phyloP scores from a whole-genome alignment of 2,113 vertebrate species.

The Corythornis cristatus region DNA sequence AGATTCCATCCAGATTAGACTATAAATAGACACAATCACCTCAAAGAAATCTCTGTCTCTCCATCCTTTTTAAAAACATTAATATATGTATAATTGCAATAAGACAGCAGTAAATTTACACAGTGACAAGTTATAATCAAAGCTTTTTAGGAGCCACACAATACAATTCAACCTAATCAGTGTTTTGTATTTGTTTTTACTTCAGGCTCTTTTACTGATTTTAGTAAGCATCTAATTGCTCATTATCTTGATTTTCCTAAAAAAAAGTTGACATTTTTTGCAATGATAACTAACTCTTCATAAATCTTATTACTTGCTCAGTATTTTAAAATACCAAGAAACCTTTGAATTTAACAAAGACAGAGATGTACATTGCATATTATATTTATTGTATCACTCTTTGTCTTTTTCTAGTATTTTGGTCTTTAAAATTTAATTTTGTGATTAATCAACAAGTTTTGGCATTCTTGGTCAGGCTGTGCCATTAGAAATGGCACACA shows the following conservation, averaged over 20 bases:
- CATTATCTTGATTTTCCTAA: not conserved
- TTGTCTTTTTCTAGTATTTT: not conserved
- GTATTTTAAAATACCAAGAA: not conserved
- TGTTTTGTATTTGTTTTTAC: conserved; percentile 47
- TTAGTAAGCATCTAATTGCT: not conserved
- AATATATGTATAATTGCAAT: conserved; percentile 47
- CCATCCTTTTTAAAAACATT: conserved; percentile 12
- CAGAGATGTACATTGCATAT: not conserved
- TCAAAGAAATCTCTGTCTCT: not conserved
- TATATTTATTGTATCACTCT: not conserved
- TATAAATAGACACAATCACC: conserved; percentile 18
- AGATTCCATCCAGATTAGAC: not conserved
- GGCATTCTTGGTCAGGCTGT: not conserved
- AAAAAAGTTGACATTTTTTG: not conserved
- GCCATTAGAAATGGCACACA: not conserved
- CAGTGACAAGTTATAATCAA: conserved; percentile 39
- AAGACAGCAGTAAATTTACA: conserved; percentile 16
- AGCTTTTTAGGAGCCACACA: conserved; percentile 1
- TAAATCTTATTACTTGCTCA: not conserved
- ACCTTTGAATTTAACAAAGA: not conserved
- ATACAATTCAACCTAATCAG: conserved; percentile 28
- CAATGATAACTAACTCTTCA: not conserved
- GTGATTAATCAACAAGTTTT: not conserved
- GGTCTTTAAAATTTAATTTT: not conserved
- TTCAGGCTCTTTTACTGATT: conserved; percentile 25